Base-by-base conservation (phyloP, 1,140 invertebrate species). In the Nasonia giraulti region DNA sequence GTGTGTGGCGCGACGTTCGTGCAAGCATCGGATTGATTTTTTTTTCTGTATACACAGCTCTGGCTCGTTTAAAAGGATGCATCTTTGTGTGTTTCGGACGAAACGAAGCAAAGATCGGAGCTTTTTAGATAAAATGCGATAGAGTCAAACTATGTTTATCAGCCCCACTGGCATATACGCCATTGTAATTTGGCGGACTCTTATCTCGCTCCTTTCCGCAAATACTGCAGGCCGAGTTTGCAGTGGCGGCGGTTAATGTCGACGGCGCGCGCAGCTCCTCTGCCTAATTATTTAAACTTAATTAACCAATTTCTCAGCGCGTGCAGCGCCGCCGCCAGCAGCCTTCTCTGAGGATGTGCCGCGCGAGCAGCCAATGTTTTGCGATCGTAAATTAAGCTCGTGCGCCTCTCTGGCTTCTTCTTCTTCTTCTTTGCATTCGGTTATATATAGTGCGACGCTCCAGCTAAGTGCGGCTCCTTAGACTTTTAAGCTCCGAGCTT, bases 241-340 rank as follows among this genome's bases (percentile, higher is more conserved):
- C 55, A 31, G 31, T 71, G 6, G n/a, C 68, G 68, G 23, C 11
- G 44, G 4, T 71, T 66, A 44, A 37, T 20, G 33, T 33, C 73
- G 71, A 10, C 71, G 27, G 33, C 31, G 73, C 33, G 27, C 27
- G 27, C 27, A 27, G 27, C 33, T 17, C 20, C 81, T 83, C 84
- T 55, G 83, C 37, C 80, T 82, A 88, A 88, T 89, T 87, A 87
- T 89, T 87, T 87, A 86, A 87, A 86, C 73, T 83, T 86, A 89
- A 89, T 89, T 89, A 89, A 86, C 84, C 86, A 87, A 88, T 88
- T 87, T 87, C 86, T 89, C 87, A 85, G 55, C 55, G 55, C 20
- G 11, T 23, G 5, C 2, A 37, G 11, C 40, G 11, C 40, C 40
- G 40, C 40, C 33, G 5, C 33, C 33, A 5, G 33, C 2, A 37